These are phyloP conservation scores for Cebidichthys violaceus DNA, from an alignment of 2,113 vertebrate genomes.

Conservation along the genomic window DNA sequence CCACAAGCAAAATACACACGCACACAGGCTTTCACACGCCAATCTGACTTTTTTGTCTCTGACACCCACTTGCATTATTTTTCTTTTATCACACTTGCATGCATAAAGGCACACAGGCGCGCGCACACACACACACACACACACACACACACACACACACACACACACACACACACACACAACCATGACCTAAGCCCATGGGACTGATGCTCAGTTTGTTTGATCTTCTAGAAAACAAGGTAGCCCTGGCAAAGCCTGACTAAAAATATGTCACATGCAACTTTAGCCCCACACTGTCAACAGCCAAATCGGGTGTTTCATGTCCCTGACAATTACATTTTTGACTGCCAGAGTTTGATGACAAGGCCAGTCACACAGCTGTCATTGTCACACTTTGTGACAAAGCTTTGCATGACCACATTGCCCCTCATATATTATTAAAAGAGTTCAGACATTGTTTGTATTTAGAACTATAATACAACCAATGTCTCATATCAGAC, in stretches of 20 bases:
- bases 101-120: constrained; percentile 28
- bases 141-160: constrained; percentile 20
- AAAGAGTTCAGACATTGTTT: constrained; percentile 31
- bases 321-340: constrained; percentile 40
- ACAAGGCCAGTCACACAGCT: constrained; percentile 34
- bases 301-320: constrained; percentile 51
- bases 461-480: constrained; percentile 5
- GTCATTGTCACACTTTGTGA: constrained; percentile 20
- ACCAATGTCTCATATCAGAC: neutral
- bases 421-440: constrained; percentile 9
- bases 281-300: constrained; percentile 25
- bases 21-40: constrained; percentile 63
- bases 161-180: constrained; percentile 24
- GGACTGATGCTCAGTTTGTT: constrained; percentile 41
- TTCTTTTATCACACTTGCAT: constrained; percentile 53
- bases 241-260: constrained; percentile 64
- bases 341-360: constrained; percentile 2
- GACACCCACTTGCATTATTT: constrained; percentile 54
- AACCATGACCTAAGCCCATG: constrained; percentile 30
- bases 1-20: constrained; percentile 58
- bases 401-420: constrained; percentile 15
- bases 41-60: constrained; percentile 37
- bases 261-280: constrained; percentile 68
- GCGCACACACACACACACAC: constrained; percentile 23
- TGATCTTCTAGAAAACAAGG: constrained; percentile 62